Percentiles rank a stretch among this genome's conserved stretches.
phyloP scores from a whole-genome alignment of 2,113 vertebrate genomes.

The Cebus imitator region DNA sequence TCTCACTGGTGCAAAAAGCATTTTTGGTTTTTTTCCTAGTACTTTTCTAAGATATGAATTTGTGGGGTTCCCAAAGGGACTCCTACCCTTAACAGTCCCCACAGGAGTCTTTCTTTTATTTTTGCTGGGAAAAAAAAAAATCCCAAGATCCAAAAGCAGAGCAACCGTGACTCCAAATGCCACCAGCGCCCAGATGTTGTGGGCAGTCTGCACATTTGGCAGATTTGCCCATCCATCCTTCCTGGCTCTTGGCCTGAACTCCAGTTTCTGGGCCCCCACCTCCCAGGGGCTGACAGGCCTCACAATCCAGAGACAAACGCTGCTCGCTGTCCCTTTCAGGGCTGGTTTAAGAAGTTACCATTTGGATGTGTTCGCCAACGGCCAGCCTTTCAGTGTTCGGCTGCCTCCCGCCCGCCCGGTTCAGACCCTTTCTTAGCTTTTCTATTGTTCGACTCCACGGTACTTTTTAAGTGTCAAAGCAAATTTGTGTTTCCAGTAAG shows the following conservation, averaged over 20 bases:
- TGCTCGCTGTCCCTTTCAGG: background rate
- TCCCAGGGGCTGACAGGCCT: constrained; percentile 51
- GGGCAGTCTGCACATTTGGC: background rate
- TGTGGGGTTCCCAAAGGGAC: background rate
- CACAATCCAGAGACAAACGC: background rate
- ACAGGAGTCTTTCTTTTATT: background rate
- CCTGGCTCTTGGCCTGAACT: background rate
- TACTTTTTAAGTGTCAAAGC: constrained; percentile 13
- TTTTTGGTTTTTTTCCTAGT: background rate
- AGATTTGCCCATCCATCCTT: background rate
- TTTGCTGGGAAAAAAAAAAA: background rate
- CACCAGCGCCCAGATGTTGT: background rate
- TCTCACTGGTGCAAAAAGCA: background rate
- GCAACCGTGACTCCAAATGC: background rate
- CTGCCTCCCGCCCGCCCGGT: fast-evolving
- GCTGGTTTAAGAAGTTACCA: background rate
- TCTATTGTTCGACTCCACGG: background rate
- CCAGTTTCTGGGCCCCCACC: background rate
- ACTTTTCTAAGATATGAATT: constrained; percentile 25
- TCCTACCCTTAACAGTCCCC: constrained; percentile 9
- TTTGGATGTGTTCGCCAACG: background rate
- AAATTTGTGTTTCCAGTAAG: constrained; percentile 26
- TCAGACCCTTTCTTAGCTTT: background rate
- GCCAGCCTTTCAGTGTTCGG: background rate
- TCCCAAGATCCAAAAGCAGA: background rate